Evolutionary conservation across 2,888 invertebrate species (phyloP).

Genomic region (Diloba caeruleocephala): DNA sequence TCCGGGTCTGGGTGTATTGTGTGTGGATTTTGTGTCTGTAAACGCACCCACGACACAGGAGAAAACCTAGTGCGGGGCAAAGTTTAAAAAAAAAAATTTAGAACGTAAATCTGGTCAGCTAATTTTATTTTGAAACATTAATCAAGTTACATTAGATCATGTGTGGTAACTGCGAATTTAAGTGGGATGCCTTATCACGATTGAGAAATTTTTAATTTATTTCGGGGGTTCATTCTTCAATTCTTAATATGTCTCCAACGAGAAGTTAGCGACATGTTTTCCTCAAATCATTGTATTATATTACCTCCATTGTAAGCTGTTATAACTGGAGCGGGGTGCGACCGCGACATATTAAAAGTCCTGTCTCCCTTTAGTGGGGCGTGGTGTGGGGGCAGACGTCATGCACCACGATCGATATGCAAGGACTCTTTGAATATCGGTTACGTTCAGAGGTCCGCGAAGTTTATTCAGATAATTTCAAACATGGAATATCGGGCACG

Average conservation of each 20-base stretch:
- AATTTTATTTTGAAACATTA: conserved; percentile 32
- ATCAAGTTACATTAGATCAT: conserved; percentile 13
- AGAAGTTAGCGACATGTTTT: conserved; percentile 21
- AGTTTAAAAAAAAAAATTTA: too few species aligned
- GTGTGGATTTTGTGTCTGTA: too few species aligned
- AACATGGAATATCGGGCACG: neutral
- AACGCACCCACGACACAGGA: too few species aligned
- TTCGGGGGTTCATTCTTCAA: conserved; percentile 14
- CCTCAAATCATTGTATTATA: conserved; percentile 6
- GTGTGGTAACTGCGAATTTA: conserved; percentile 14
- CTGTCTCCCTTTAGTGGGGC: conserved; percentile 15
- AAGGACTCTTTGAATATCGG: conserved; percentile 47
- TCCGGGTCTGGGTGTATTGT: too few species aligned
- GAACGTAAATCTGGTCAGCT: conserved; percentile 23
- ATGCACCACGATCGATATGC: conserved; percentile 67
- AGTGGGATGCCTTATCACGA: conserved; percentile 10
- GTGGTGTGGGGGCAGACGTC: conserved; percentile 47
- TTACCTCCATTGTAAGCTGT: neutral
- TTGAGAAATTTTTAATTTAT: conserved; percentile 20
- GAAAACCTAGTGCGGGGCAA: too few species aligned
- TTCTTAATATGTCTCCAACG: conserved; percentile 3
- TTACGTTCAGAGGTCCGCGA: conserved; percentile 18
- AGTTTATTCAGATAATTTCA: neutral
- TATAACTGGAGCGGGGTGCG: conserved; percentile 10
- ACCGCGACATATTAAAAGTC: conserved; percentile 30